Conservation (phyloP, 2,888 invertebrate species). For the Epistrophe eligans region DNA sequence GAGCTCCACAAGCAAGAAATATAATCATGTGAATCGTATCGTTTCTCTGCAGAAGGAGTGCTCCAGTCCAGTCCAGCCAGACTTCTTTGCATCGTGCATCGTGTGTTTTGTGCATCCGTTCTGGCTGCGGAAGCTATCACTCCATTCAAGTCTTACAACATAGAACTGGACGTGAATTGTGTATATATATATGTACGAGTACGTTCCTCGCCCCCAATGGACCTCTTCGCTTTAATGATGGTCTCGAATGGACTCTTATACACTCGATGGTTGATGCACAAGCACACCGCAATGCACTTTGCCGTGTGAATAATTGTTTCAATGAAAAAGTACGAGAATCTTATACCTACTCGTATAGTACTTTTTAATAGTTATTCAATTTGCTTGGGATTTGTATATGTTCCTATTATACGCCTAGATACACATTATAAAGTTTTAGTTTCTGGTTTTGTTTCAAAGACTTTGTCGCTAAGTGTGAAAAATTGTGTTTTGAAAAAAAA, state of each 20-base stretch:
- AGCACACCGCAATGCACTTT: constrained; percentile 56
- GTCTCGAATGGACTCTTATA: background rate
- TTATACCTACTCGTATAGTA: background rate
- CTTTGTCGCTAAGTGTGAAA: constrained; percentile 43
- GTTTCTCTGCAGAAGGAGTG: constrained; percentile 66
- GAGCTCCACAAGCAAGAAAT: constrained; percentile 65
- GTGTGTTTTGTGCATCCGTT: constrained; percentile 71
- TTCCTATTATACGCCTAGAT: background rate
- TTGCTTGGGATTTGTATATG: constrained; percentile 17
- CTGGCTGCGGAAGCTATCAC: constrained; percentile 75
- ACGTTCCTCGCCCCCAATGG: constrained; percentile 28
- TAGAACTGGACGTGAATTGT: constrained; percentile 62
- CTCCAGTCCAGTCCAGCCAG: constrained; percentile 39
- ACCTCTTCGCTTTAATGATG: background rate
- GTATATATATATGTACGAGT: background rate
- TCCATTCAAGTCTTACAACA: constrained; percentile 72
- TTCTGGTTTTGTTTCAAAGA: constrained; percentile 6
- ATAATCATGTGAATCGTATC: constrained; percentile 72
- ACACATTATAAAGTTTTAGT: background rate
- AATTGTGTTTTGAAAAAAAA: constrained; percentile 7
- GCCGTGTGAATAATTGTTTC: constrained; percentile 68
- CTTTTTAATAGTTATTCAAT: constrained; percentile 17
- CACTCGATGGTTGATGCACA: constrained; percentile 11
- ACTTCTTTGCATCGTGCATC: constrained; percentile 64
- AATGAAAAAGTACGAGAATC: constrained; percentile 6